These are phyloP conservation scores for Sylvicapra grimmia DNA, from an alignment of 2,113 vertebrate species.

Conservation along the genomic window DNA sequence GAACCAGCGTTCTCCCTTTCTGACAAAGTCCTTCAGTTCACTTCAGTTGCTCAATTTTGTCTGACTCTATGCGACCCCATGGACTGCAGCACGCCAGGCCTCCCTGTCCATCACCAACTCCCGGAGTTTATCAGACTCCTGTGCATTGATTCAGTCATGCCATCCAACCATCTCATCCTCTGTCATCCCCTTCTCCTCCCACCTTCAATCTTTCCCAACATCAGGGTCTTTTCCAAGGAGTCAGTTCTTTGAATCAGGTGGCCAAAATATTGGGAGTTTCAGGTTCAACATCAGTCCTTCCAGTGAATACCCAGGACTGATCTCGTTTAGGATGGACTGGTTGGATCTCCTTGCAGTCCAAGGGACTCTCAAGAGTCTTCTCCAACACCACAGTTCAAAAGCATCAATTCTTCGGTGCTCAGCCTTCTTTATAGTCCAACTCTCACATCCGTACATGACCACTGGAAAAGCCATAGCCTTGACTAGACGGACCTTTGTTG, in stretches of 20 bases:
- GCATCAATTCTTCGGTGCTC: accelerated
- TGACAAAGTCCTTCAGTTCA: neutral
- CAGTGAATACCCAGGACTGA: neutral
- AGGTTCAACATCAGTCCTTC: neutral
- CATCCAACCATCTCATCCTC: neutral
- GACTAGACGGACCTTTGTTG: neutral
- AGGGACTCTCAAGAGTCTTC: neutral
- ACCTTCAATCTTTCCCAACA: neutral
- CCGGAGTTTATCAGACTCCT: neutral
- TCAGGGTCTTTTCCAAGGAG: neutral
- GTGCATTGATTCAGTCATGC: neutral
- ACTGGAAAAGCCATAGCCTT: neutral
- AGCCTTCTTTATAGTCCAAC: neutral
- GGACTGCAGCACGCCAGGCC: neutral
- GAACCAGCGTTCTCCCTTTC: neutral
- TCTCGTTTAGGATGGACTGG: neutral
- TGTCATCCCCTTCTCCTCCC: neutral
- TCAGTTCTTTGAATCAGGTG: neutral
- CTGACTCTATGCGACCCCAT: neutral
- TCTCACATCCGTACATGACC: neutral
- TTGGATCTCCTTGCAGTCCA: neutral
- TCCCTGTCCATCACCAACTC: neutral
- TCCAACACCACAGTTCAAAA: neutral
- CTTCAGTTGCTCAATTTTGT: neutral
- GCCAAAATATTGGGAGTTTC: neutral